phyloP scores from a whole-genome alignment of 2,888 invertebrate species.

The Chironomus riparius region DNA sequence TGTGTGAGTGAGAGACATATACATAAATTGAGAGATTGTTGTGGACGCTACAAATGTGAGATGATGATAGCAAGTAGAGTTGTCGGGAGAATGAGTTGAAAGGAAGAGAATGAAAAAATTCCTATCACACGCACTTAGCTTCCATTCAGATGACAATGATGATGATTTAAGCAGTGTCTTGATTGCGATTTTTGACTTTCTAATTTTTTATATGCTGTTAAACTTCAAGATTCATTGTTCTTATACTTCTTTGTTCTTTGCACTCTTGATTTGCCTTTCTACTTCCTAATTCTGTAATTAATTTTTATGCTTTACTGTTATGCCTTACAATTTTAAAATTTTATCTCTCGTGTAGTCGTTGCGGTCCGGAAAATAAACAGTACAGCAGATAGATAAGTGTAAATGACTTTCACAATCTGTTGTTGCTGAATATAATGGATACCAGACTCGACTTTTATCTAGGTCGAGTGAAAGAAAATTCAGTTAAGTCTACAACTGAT shows the following conservation, averaged over 20 bases:
- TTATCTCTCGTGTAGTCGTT: too few relatives aligned
- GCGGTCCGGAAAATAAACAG: too few relatives aligned
- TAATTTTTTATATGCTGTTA: background rate
- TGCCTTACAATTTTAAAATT: too few relatives aligned
- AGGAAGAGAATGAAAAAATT: background rate
- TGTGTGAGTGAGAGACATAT: background rate
- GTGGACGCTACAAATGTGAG: background rate
- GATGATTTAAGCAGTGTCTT: background rate
- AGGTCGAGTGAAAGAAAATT: too few relatives aligned
- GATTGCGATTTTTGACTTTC: background rate
- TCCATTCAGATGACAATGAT: background rate
- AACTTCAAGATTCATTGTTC: background rate
- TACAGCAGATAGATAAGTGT: too few relatives aligned
- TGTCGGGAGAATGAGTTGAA: background rate
- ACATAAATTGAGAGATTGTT: background rate
- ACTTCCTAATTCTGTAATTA: constrained; percentile 8
- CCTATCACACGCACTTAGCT: background rate
- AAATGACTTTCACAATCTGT: too few relatives aligned
- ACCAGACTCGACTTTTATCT: too few relatives aligned
- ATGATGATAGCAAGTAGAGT: background rate
- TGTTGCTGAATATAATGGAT: too few relatives aligned
- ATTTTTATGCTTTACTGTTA: constrained; percentile 1
- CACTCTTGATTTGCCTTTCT: background rate
- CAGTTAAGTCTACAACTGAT: too few relatives aligned
- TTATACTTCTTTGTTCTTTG: background rate